Percentiles rank a stretch among this genome's conserved stretches.
phyloP scores from a whole-genome alignment of 2,113 vertebrate species.

The Dasyurus viverrinus region DNA sequence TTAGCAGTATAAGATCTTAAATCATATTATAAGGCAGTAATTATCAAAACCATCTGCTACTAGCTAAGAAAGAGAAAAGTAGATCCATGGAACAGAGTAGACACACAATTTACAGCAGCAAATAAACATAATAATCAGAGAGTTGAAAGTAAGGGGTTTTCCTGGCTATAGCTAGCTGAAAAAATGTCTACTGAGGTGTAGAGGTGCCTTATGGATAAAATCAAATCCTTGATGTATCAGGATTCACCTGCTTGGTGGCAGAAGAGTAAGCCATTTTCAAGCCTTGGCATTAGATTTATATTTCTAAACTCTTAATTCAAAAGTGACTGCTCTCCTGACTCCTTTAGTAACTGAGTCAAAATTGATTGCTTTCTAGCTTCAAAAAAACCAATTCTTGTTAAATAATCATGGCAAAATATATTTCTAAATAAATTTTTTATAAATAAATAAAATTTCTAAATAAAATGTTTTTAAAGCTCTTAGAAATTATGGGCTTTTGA shows the following conservation, averaged over 20 bases:
- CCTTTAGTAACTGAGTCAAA: neutral
- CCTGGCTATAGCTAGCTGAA: neutral
- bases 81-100: neutral
- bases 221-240: neutral
- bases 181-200: neutral
- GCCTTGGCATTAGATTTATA: neutral
- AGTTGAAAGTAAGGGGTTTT: neutral
- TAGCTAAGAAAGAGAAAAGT: neutral
- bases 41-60: neutral
- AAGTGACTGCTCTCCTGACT: neutral
- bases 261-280: neutral
- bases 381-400: neutral
- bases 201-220: neutral
- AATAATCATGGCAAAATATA: neutral
- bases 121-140: neutral
- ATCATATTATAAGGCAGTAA: neutral
- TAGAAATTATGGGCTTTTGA: neutral
- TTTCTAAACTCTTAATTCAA: neutral
- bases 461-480: neutral
- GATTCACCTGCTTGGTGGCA: neutral
- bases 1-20: neutral
- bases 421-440: neutral
- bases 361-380: neutral
- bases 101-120: neutral
- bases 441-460: too few relatives aligned